Percentiles rank a stretch among this genome's conserved stretches.
These are phyloP conservation scores for Henricia sp. DNA, from an alignment of 53 echinoderm and acorn worm species.

Conservation along the genomic window DNA sequence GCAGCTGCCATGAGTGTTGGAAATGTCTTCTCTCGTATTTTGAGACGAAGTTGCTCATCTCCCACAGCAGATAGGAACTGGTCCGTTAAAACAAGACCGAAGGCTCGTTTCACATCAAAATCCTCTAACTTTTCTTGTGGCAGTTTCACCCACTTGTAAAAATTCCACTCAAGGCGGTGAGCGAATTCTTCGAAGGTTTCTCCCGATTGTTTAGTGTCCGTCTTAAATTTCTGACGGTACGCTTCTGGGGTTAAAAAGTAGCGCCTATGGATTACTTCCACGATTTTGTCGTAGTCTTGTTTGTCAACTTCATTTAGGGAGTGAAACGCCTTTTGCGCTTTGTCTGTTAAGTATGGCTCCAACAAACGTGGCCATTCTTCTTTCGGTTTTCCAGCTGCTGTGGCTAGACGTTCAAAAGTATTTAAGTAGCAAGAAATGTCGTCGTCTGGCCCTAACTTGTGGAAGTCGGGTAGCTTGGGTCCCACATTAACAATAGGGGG, in stretches of 20 bases:
- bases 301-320: constrained; percentile 39
- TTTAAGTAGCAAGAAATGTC: constrained; percentile 51
- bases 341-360: constrained; percentile 39
- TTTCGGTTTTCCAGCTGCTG: not conserved
- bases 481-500: not conserved
- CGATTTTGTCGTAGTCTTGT: constrained; percentile 17
- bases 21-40: constrained; percentile 50
- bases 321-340: too few relatives aligned
- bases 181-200: constrained; percentile 64
- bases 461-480: constrained; percentile 37
- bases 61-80: constrained; percentile 36
- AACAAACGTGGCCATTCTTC: constrained; percentile 41
- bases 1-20: constrained; percentile 15
- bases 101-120: not conserved
- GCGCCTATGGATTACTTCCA: constrained; percentile 33
- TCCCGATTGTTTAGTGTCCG: constrained; percentile 8
- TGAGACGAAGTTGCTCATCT: constrained; percentile 46
- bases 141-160: constrained; percentile 12
- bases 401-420: constrained; percentile 65
- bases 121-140: not conserved
- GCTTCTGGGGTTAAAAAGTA: constrained; percentile 62
- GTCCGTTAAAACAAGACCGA: constrained; percentile 50
- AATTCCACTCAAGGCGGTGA: constrained; percentile 33
- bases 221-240: constrained; percentile 56
- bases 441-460: constrained; percentile 48